Evolutionary conservation across 2,888 invertebrate genomes (phyloP).

Genomic region (Frankliniella intonsa): DNA sequence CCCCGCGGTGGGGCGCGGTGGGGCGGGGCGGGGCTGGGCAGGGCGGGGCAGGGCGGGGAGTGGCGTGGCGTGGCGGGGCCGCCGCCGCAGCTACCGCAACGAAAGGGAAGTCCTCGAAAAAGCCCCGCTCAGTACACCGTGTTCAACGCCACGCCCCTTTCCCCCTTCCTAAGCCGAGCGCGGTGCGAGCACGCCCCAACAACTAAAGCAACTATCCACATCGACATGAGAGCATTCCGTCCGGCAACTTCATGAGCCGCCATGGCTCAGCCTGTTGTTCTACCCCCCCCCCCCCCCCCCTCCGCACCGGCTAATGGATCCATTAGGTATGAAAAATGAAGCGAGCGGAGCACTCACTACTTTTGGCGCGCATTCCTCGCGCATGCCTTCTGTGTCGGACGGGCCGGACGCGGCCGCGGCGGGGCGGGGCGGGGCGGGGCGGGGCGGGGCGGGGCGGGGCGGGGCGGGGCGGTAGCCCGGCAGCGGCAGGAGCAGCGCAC

Average conservation of each 20-base stretch:
- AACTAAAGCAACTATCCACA: too few species aligned
- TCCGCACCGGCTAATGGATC: neutral
- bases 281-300: neutral
- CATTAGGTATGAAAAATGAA: neutral
- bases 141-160: too few species aligned
- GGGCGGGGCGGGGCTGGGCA: too few species aligned
- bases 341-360: neutral
- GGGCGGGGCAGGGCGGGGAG: too few species aligned
- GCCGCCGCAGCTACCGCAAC: too few species aligned
- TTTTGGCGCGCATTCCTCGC: neutral
- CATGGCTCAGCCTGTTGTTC: neutral
- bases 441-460: neutral
- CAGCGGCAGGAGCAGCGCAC: neutral
- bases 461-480: neutral
- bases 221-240: too few species aligned
- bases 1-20: too few species aligned
- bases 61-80: too few species aligned
- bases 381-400: neutral
- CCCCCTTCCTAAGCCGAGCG: too few species aligned
- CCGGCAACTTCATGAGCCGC: too few species aligned
- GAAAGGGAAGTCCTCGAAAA: too few species aligned
- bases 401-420: neutral
- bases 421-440: neutral
- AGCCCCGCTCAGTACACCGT: too few species aligned
- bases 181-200: neutral